Base-by-base conservation (phyloP, 2,113 vertebrate species). In the Strigops habroptila region DNA sequence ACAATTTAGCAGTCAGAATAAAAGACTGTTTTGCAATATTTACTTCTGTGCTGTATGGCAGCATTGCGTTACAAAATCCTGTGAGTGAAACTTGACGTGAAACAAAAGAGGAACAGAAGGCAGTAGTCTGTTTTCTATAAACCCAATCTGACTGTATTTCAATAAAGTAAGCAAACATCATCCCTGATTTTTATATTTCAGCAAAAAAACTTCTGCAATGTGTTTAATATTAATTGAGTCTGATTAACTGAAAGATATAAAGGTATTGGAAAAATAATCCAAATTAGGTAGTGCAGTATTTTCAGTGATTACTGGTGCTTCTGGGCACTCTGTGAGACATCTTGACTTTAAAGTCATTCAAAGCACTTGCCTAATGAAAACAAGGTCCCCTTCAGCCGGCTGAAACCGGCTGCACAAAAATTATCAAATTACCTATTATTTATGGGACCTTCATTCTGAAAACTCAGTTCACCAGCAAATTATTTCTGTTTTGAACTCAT, bases 81-180 rank as follows among this genome's bases (percentile, higher is more conserved):
- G 35, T 7, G 22, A 90, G 37, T 41, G 46, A 82, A 87, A 85
- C 30, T 30, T 78, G 65, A 71, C 62, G 18, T 11, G 37, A 85
- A 96, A 74, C 55, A 87, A 82, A 82, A 85, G 91, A 87, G 46
- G 57, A 84, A 91, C 85, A 91, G 78, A 93, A 79, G 65, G 85
- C 65, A 85, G 14, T 52, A n/a, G 90, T 60, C 48, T 79, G 28
- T 74, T 82, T 82, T 51, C 63, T 46, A 44, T 35, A 94, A 91
- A 82, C 46, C 10, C 30, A 67, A 33, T 35, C 85, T 59, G 74
- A 69, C n/a, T 63, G 64, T 16, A 37, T 49, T 78, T 63, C 70
- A 41, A 41, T 35, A 39, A n/a, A 57, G 7, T 35, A 81, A 90
- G 65, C 23, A 62, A 93, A 59, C 19, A 31, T 8, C n/a, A 67